Conservation (phyloP, 2,888 invertebrate species). For the Trachelus iudaicus region DNA sequence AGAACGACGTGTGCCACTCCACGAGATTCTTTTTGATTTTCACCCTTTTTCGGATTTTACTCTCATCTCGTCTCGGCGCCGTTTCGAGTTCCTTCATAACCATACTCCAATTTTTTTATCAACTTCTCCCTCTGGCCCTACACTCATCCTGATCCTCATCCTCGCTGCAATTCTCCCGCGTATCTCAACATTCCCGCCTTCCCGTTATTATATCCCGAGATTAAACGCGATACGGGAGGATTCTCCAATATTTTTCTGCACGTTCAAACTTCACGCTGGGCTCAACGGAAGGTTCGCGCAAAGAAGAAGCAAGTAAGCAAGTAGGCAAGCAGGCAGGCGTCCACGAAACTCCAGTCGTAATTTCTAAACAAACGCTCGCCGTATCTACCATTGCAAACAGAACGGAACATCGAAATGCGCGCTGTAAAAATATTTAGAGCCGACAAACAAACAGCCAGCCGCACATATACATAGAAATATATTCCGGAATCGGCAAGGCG, state of each 20-base stretch:
- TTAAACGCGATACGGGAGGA: too few relatives aligned
- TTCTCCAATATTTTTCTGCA: too few relatives aligned
- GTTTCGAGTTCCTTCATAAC: constrained; percentile 11
- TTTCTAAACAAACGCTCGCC: not conserved
- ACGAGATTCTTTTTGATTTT: constrained; percentile 41
- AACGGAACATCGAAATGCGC: constrained; percentile 3
- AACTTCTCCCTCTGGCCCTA: too few relatives aligned
- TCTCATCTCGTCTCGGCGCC: not conserved
- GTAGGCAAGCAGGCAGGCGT: too few relatives aligned
- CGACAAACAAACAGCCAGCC: constrained; percentile 41
- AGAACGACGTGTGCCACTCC: constrained; percentile 27
- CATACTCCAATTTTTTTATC: too few relatives aligned
- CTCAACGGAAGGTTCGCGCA: not conserved
- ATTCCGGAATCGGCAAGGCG: not conserved
- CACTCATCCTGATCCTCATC: not conserved
- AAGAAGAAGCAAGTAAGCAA: too few relatives aligned
- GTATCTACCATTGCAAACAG: not conserved
- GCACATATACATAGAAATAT: too few relatives aligned
- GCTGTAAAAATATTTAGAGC: constrained; percentile 40
- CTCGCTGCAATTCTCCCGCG: constrained; percentile 24
- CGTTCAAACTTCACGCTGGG: not conserved
- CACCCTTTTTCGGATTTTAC: constrained; percentile 17
- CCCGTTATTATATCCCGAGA: too few relatives aligned
- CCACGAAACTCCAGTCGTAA: not conserved
- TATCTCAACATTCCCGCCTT: constrained; percentile 7